phyloP scores from a whole-genome alignment of 1,140 invertebrate genomes.

The Platyura marginata region DNA sequence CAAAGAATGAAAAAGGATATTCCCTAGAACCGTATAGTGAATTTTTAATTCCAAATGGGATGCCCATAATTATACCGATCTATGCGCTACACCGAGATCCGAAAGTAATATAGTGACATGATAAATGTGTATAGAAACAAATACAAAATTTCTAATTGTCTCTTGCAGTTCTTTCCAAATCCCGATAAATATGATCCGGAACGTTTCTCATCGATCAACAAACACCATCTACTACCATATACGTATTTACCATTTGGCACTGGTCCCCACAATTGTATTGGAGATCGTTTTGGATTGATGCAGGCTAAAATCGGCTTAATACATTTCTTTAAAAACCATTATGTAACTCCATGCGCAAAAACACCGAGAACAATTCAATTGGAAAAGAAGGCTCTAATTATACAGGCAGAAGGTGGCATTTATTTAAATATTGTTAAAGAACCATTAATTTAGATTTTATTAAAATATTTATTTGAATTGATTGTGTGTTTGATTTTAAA shows the following conservation, averaged over 20 bases:
- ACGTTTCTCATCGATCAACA: constrained; percentile 32
- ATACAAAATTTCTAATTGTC: constrained; percentile 23
- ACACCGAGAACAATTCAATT: constrained; percentile 11
- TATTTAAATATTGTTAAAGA: constrained; percentile 14
- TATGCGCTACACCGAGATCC: constrained; percentile 17
- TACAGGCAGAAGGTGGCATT: constrained; percentile 12
- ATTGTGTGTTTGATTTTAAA: too few species aligned
- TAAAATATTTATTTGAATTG: too few species aligned
- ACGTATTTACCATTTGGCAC: constrained; percentile 59
- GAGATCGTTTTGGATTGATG: constrained; percentile 26
- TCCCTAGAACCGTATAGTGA: constrained; percentile 14
- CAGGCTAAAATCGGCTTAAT: constrained; percentile 18
- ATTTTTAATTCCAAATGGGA: constrained; percentile 12
- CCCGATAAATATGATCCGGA: constrained; percentile 46
- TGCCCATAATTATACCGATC: constrained; percentile 14
- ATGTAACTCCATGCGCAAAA: constrained; percentile 7
- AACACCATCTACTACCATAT: constrained; percentile 23
- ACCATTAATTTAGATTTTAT: constrained; percentile 7
- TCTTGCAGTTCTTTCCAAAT: constrained; percentile 39
- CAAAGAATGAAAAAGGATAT: constrained; percentile 8
- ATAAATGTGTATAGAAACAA: constrained; percentile 5
- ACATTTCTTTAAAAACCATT: constrained; percentile 16
- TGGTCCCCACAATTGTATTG: constrained; percentile 58
- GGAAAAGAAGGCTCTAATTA: constrained; percentile 12
- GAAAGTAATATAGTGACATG: constrained; percentile 10